Base-by-base conservation (phyloP, 2,888 invertebrate genomes). In the Camptogramma bilineatum region DNA sequence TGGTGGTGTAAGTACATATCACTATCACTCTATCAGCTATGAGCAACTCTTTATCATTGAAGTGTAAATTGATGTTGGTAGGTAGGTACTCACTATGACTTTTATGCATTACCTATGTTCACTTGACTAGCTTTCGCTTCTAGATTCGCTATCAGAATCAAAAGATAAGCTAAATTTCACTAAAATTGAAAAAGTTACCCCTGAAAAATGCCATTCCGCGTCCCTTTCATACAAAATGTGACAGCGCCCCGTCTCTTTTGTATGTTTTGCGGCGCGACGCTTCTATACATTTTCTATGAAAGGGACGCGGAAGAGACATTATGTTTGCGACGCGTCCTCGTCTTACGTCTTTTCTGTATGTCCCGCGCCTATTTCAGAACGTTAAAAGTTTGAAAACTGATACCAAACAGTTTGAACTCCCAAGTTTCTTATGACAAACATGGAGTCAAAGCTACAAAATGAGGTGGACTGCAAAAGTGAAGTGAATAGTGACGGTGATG, bases 401-500 rank as follows among this genome's bases (percentile, higher is more conserved):
- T 2, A 44, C 3, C 0, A 47, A 18, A 18, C 47, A 48, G 13
- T 48, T 9, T 21, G 10, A 24, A 28, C 28, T 7, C n/a, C 21
- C 1, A 16, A 51, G n/a, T 13, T 47, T 21, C 44, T 39, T 24
- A 58, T 64, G 63, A 59, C 51, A 18, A 52, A 60, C 19, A 64
- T 64, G 64, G 60, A 64, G 31, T 44, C 47, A 1, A 52, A 56
- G 10, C 16, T 44, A n/a, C 8, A 55, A n/a, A 42, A 57, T 16
- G 46, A 57, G 52, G 18, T 55, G 10, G 57, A 53, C 28, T 28
- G 52, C 46, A 44, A 31, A 16, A 44, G 50, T 53, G 58, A 64
- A 59, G 44, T 56, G 55, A 55, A 60, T 47, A 65, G 70, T 75
- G 70, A 54, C 61, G 28, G 16, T 46, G 42, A 50, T 0, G 31